Base-by-base conservation (phyloP, 2,113 vertebrate genomes). In the Cynopterus brachyotis region DNA sequence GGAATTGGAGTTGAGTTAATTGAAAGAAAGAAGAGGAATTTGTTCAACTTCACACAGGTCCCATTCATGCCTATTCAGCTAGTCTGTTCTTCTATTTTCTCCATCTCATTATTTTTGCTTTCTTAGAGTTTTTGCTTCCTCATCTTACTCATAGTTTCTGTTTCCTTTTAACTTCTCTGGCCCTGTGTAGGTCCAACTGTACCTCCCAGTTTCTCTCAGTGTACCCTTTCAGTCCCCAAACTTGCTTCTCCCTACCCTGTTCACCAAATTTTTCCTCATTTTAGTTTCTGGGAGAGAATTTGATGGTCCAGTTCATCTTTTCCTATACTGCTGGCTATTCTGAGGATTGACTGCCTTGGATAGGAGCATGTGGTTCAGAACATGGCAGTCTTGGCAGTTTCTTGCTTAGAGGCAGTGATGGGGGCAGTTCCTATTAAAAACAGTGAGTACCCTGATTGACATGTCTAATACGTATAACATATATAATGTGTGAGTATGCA, bases 41-140 rank as follows among this genome's bases (percentile, higher is more conserved):
- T 26, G 32, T 10, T 9, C 45, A 9, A 0, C 20, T 45, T 55
- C 4, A 13, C 35, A 17, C 10, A 12, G 20, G 35, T 47, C 59
- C 28, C 4, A 5, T 11, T 69, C 0, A 2, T 12, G 53, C 32
- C 35, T 11, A 15, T 5, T 45, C 28, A 60, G 53, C 45, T 45
- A 8, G 0, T 70, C 53, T 42, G 55, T 66, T 35, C 35, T 11
- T 20, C 87, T 70, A 11, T 26, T 13, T 24, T 20, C 42, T 64
- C 59, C 24, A 50, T 37, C 59, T 75, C n/a, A 10, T 66, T 32
- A 59, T 87, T 83, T 96, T 66, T 95, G 81, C 81, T 91, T 92
- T 83, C 35, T 64, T 17, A n/a, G n/a, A 15, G 6, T 28, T 84
- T 95, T 78, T 42, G 55, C 72, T 95, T 89, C 72, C 66, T 88